Evolutionary conservation across 2,113 vertebrate species (phyloP), one percentile per base, ranked within the genome.

Genomic region (Macquaria australasica): DNA sequence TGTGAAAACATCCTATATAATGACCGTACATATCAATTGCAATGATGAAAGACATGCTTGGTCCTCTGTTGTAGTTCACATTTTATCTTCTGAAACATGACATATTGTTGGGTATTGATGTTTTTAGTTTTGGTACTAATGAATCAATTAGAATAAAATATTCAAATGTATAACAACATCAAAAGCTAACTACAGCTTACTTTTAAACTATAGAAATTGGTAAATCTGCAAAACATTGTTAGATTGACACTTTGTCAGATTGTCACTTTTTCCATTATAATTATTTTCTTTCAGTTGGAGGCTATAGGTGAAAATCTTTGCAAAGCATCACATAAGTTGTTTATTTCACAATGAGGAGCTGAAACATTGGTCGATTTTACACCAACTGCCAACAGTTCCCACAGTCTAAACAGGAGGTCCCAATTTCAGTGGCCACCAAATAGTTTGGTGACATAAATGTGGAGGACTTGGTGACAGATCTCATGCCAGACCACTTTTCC

Each of bases 351-450:
- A 59, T 12, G 51, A 73, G 39, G 55, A 87, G 59, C 62, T 60
- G 37, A 84, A 77, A 82, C 59, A 55, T 21, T 67, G 76, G 64
- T 43, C 70, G 74, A 81, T 78, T 79, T 64, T 59, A 63, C 21
- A 64, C 39, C 64, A 45, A 63, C 79, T 76, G 70, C 84, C 77
- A 80, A 70, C 79, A 82, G 83, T 90, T 94, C 88, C 81, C 93
- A 91, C 91, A 92, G 83, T 79, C 70, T 81, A 76, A 92, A 92
- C 87, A 93, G 84, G 82, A 88, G 41, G 87, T 89, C 87, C 77
- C 75, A 90, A 86, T 90, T 91, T 91, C 73, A 87, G 82, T 55
- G 82, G 85, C 81, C 80, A 77, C 68, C 50, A 79, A 86, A 92
- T 84, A 87, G 67, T 88, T 89, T n/a, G 55, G 88, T 68, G 85